Evolutionary conservation across 2,888 invertebrate species (phyloP).

Genomic region (Cryptocephalus moraei): DNA sequence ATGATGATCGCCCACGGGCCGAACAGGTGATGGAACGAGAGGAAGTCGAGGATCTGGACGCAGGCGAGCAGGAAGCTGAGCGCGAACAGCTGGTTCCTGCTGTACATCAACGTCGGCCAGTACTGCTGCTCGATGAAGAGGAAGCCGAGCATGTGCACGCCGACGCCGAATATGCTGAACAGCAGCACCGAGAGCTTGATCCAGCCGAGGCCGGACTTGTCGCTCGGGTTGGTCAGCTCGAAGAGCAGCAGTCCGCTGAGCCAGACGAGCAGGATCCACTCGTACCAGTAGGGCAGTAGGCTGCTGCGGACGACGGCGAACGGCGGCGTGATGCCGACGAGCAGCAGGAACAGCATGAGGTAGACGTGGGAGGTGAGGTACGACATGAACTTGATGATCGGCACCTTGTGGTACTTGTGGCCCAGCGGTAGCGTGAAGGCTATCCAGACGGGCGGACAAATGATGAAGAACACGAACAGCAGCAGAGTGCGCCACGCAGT

Average conservation of each 20-base stretch:
- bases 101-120: conserved; percentile 84
- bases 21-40: conserved; percentile 98
- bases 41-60: conserved; percentile 93
- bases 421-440: conserved; percentile 90
- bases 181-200: conserved; percentile 80
- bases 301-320: conserved; percentile 71
- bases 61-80: conserved; percentile 91
- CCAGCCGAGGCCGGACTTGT: conserved; percentile 94
- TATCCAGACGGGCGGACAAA: conserved; percentile 94
- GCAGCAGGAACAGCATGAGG: conserved; percentile 83
- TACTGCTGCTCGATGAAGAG: conserved; percentile 54
- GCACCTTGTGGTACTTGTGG: conserved; percentile 94
- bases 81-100: conserved; percentile 95
- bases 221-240: conserved; percentile 95
- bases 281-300: conserved; percentile 88
- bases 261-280: conserved; percentile 92
- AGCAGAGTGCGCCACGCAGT: conserved; percentile 89
- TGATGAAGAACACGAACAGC: conserved; percentile 82
- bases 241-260: conserved; percentile 89
- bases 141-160: conserved; percentile 76
- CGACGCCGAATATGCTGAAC: conserved; percentile 83
- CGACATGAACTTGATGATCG: conserved; percentile 99
- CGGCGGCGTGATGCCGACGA: conserved; percentile 83
- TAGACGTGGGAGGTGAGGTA: conserved; percentile 98
- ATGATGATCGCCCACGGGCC: conserved; percentile 99